Evolutionary conservation across 2,113 vertebrate species (phyloP), one percentile per base, ranked within the genome.

Genomic region (Pseudonaja textilis): DNA sequence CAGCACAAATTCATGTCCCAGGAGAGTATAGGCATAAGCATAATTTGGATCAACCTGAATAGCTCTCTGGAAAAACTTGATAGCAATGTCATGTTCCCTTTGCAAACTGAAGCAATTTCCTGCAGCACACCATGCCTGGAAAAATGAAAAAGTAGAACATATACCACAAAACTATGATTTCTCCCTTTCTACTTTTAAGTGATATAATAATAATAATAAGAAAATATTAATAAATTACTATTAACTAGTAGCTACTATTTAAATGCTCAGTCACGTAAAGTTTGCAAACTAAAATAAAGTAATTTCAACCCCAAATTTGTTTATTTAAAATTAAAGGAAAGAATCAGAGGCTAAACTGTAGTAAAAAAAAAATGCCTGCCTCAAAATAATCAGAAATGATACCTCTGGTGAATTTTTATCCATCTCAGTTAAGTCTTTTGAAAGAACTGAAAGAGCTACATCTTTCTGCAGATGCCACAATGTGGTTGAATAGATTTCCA

Each of bases 101-200:
- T 99, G 99, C 93, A 99, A 98, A 97, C 99, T 99, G 98, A 99
- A 99, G 94, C 99, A 99, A 98, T 99, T 99, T 22, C 99, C 99
- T 57, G 99, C 99, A 64, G 99, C 99, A 96, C 99, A 99, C 99
- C 99, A 99, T 45, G 99, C 98, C 99, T 99, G 92, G 93, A 12
- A 93, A 87, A 92, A 92, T 92, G 95, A 56, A 96, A 85, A 47
- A 81, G 42, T 39, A 93, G 52, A 89, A 85, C 26, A 88, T n/a
- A 47, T 39, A 45, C 4, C 42, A 59, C 25, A 91, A 22, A 50
- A 91, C n/a, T 86, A 69, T 54, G 14, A 34, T 59, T 50, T 20
- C 34, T 34, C 34, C 34, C 18, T 22, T 81, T 81, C 50, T 23
- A 42, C 4, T 57, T 91, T 91, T 57, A 20, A 42, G 39, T 16